A percentile compares a stretch with the other conserved stretches of the same genome.
Conservation (phyloP, 2,888 invertebrate species). For the Caenorhabditis doughertyi region DNA sequence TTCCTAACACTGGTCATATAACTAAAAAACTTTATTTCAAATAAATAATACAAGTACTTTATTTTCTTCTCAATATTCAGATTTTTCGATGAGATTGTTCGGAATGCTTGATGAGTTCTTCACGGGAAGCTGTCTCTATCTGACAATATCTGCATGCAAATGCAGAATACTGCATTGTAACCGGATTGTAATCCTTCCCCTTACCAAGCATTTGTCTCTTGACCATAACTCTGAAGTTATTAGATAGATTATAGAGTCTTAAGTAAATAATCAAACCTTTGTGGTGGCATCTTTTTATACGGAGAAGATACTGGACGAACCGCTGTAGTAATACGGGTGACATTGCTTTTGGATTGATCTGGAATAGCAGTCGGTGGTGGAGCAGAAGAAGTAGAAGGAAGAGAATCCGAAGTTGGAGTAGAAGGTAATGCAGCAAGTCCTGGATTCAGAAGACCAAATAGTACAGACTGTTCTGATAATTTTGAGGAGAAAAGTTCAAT, state of each 20-base stretch:
- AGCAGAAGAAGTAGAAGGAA: background rate
- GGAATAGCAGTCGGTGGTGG: background rate
- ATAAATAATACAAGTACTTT: background rate
- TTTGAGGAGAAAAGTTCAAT: background rate
- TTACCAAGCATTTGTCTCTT: background rate
- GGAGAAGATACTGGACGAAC: too few species aligned
- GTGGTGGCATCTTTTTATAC: background rate
- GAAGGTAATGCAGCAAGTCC: background rate
- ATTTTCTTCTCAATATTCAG: too few species aligned
- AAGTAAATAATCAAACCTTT: background rate
- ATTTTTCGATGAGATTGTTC: background rate
- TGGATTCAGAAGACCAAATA: background rate
- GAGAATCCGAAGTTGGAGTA: background rate
- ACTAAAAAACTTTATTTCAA: too few species aligned
- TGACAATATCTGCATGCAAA: background rate
- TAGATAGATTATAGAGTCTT: background rate
- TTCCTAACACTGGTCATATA: too few species aligned
- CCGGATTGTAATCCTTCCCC: background rate
- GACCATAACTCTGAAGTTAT: background rate
- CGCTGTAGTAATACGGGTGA: too few species aligned
- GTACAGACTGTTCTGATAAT: background rate
- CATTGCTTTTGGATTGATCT: too few species aligned
- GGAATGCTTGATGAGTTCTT: background rate
- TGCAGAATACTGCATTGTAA: too few species aligned
- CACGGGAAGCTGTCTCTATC: background rate